phyloP scores from a whole-genome alignment of 2,888 invertebrate genomes.

The Bhutanitis thaidina region DNA sequence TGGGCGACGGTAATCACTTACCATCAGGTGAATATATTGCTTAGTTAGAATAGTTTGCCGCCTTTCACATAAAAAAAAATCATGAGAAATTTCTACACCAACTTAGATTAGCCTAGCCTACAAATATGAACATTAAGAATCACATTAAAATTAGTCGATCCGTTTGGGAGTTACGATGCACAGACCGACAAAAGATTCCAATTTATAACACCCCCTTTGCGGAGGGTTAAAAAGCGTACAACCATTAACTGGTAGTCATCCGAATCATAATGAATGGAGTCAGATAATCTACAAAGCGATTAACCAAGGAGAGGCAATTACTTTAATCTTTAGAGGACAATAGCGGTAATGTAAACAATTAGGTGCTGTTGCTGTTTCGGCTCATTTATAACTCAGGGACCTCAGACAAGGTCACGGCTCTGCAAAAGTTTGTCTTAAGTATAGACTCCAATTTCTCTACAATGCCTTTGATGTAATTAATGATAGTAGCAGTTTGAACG shows the following conservation, averaged over 20 bases:
- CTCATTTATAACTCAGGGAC: not conserved
- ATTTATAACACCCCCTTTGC: too few relatives aligned
- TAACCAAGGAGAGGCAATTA: not conserved
- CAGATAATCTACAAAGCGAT: not conserved
- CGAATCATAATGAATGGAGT: not conserved
- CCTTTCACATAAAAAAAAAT: too few relatives aligned
- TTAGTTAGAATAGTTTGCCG: too few relatives aligned
- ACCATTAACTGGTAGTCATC: not conserved
- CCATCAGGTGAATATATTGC: too few relatives aligned
- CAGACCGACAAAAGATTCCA: too few relatives aligned
- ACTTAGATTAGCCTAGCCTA: too few relatives aligned
- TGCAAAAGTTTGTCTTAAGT: not conserved
- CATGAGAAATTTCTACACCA: too few relatives aligned
- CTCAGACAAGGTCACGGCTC: not conserved
- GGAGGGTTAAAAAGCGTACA: not conserved
- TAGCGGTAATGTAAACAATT: not conserved
- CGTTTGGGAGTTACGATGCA: too few relatives aligned
- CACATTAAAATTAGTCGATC: too few relatives aligned
- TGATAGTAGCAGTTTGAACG: not conserved
- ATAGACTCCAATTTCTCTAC: not conserved
- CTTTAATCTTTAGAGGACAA: not conserved
- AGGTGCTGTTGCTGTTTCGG: not conserved
- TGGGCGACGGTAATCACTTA: too few relatives aligned
- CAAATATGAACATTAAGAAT: too few relatives aligned
- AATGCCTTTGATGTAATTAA: not conserved